Conservation (phyloP, 2,113 vertebrate species). For the Ahaetulla prasina region DNA sequence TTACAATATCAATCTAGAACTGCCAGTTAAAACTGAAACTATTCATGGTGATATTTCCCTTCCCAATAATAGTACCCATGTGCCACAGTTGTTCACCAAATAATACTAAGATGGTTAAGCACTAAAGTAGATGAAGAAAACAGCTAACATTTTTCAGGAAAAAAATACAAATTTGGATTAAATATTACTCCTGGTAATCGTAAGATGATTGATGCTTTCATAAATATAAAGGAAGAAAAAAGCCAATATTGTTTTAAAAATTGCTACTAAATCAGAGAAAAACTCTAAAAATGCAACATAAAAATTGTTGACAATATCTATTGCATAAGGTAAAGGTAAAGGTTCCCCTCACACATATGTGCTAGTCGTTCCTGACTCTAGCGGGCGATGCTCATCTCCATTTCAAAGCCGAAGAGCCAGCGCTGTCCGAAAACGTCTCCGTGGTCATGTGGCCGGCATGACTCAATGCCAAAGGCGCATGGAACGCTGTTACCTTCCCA, state of each 20-base stretch:
- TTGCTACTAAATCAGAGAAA: neutral
- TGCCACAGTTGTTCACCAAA: neutral
- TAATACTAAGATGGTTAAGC: neutral
- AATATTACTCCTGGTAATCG: neutral
- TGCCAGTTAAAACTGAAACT: neutral
- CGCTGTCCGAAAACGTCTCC: too few species aligned
- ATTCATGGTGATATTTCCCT: neutral
- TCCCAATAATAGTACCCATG: neutral
- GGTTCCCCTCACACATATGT: too few species aligned
- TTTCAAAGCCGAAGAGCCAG: too few species aligned
- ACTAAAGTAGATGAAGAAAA: neutral
- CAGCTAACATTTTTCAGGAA: neutral
- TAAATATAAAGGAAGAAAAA: neutral
- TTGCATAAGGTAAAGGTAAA: too few species aligned
- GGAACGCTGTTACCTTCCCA: too few species aligned
- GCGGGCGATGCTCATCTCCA: too few species aligned
- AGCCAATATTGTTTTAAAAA: neutral
- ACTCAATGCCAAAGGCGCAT: too few species aligned
- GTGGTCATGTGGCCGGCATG: too few species aligned
- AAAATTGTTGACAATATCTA: neutral
- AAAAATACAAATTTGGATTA: neutral
- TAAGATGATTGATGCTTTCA: neutral
- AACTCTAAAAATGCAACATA: neutral
- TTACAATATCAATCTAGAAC: neutral
- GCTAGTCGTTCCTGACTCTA: too few species aligned